These are phyloP conservation scores for Labia minor DNA, from an alignment of 2,888 invertebrate species.

Conservation along the genomic window DNA sequence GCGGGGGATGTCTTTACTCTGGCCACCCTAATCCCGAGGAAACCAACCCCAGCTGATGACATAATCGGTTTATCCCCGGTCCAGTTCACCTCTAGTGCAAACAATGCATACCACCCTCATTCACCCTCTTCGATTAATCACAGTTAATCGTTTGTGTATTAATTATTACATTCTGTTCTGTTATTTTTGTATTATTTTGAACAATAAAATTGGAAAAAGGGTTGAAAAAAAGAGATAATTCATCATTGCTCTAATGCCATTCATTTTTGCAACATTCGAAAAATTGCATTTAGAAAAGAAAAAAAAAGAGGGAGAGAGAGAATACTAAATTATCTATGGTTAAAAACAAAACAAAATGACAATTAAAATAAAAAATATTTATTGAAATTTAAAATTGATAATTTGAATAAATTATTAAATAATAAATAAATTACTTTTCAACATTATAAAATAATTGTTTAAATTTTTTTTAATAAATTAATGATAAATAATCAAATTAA, in stretches of 20 bases:
- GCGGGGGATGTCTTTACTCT: background rate
- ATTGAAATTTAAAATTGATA: no score
- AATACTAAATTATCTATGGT: no score
- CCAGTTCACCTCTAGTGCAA: background rate
- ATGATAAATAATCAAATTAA: no score
- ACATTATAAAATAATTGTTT: no score
- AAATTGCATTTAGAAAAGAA: background rate
- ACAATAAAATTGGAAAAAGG: background rate
- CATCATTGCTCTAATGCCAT: background rate
- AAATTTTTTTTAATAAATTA: no score
- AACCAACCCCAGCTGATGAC: background rate
- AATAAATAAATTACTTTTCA: no score
- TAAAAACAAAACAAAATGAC: no score
- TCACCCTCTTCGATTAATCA: background rate
- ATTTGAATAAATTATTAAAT: no score
- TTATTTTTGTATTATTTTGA: background rate
- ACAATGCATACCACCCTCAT: background rate
- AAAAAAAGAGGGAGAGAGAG: background rate
- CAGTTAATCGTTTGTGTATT: background rate
- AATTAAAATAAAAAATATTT: no score
- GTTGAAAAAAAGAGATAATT: background rate
- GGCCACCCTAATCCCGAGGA: background rate
- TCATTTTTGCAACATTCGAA: background rate
- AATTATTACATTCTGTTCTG: background rate
- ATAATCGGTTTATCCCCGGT: background rate